phyloP scores from a whole-genome alignment of 2,888 invertebrate genomes.

The Strigamia transsilvanica region DNA sequence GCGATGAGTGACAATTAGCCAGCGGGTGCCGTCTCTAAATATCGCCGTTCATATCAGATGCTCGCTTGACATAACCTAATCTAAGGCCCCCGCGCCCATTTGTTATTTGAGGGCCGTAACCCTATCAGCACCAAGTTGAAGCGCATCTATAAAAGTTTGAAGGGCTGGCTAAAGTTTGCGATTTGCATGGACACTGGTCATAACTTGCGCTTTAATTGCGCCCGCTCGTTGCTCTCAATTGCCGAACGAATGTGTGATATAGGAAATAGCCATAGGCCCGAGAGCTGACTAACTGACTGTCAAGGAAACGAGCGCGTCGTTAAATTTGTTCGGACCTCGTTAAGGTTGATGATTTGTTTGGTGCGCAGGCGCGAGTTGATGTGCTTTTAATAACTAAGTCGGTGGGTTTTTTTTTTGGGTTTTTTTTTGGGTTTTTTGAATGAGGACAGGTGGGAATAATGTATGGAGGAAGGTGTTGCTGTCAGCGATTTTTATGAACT shows the following conservation, averaged over 20 bases:
- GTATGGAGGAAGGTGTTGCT: background rate
- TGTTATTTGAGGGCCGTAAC: conserved; percentile 34
- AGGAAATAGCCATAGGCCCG: background rate
- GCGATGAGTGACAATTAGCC: conserved; percentile 45
- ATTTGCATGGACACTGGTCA: conserved; percentile 39
- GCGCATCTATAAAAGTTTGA: conserved; percentile 26
- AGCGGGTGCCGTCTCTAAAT: conserved; percentile 32
- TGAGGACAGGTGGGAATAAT: background rate
- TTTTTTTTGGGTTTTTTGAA: background rate
- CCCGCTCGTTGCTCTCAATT: background rate
- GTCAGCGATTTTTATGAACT: background rate
- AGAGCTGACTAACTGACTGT: background rate
- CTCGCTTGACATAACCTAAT: conserved; percentile 24
- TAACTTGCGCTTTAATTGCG: conserved; percentile 18
- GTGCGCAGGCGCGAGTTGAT: background rate
- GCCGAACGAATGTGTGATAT: background rate
- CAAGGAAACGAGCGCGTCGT: conserved; percentile 6
- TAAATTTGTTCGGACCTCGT: conserved; percentile 34
- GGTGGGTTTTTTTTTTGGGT: too few species aligned
- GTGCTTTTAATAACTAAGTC: background rate
- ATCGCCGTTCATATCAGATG: conserved; percentile 31
- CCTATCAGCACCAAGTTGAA: conserved; percentile 35
- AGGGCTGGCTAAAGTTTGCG: background rate
- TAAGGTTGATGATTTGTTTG: background rate
- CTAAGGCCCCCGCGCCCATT: conserved; percentile 22